Evolutionary conservation across 2,797 vertebrate species (phyloP).

Genomic region (Gadopsis bispinosus): DNA sequence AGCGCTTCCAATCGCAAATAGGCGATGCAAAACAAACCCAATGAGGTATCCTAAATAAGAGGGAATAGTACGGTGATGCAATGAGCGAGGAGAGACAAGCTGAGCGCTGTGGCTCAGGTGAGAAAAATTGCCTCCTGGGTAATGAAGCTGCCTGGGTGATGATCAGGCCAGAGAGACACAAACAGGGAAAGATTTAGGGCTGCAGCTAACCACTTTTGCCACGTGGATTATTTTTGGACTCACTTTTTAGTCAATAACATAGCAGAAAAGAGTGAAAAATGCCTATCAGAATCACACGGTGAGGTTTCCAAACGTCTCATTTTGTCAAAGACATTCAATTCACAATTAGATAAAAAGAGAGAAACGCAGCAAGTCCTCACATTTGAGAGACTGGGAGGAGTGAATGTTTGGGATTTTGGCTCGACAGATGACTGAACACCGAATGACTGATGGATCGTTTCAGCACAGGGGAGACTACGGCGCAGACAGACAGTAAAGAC

Average conservation of each 20-base stretch:
- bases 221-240: slow-evolving; percentile 11
- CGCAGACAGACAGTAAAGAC: slow-evolving; percentile 28
- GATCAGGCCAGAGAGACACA: slow-evolving; percentile 19
- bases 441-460: slow-evolving; percentile 37
- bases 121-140: slow-evolving; percentile 22
- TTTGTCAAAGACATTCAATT: slow-evolving; percentile 18
- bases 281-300: neutral
- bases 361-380: slow-evolving; percentile 18
- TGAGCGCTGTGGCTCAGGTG: slow-evolving; percentile 11
- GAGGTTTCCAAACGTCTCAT: slow-evolving; percentile 12
- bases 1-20: slow-evolving; percentile 37
- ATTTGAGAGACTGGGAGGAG: slow-evolving; percentile 9
- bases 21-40: slow-evolving; percentile 38
- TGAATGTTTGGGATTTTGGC: slow-evolving; percentile 24
- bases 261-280: slow-evolving; percentile 13
- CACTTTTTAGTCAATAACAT: neutral
- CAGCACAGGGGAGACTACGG: slow-evolving; percentile 31
- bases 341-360: slow-evolving; percentile 10
- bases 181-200: slow-evolving; percentile 6
- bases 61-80: neutral
- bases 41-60: slow-evolving; percentile 22
- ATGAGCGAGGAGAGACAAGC: slow-evolving; percentile 8
- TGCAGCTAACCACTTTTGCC: slow-evolving; percentile 13
- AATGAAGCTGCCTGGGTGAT: slow-evolving; percentile 32
- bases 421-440: slow-evolving; percentile 24